Evolutionary conservation across 2,113 vertebrate genomes (phyloP), one percentile per base, ranked within the genome.

Genomic region (Hyaena hyaena): DNA sequence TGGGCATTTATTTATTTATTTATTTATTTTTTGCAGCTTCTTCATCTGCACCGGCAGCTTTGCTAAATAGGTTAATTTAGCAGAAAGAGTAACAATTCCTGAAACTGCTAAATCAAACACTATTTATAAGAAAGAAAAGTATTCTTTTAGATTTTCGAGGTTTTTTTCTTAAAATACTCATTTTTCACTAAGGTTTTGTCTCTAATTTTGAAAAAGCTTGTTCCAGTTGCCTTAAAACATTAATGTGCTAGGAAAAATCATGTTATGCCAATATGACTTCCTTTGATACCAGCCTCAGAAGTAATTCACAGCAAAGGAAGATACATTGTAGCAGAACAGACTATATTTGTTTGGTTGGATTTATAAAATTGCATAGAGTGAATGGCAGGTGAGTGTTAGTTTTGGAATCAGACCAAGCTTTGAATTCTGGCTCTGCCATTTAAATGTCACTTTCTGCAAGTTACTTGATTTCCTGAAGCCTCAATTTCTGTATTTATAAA

Each of bases 181-280:
- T 73, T 65, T 90, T 0, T 66, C 86, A 55, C 28, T 90, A 74
- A 66, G 53, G 65, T 28, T 87, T 90, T 81, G 35, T 80, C 35
- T 92, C 76, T 83, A 68, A 76, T 95, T 71, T n/a, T 90, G 63
- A 71, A 96, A 45, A 87, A 92, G 19, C 28, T 83, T 92, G 45
- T 96, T 66, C 58, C 24, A 26, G 6, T 77, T 84, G 43, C 69
- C 71, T 92, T 16, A 88, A 71, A 92, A 84, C 28, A 39, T 92
- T 81, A 92, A 31, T 33, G 53, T 92, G 33, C 76, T 63, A 53
- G 39, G 76, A 53, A 92, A 50, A 92, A 43, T 21, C 23, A 10
- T 92, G 1, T 61, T 83, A 31, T 26, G 33, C 43, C 63, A 43
- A 50, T 6, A 7, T 77, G 50, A 92, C 39, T 88, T 81, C 21